phyloP scores from a whole-genome alignment of 2,797 vertebrate genomes.

The Vireo griseus region DNA sequence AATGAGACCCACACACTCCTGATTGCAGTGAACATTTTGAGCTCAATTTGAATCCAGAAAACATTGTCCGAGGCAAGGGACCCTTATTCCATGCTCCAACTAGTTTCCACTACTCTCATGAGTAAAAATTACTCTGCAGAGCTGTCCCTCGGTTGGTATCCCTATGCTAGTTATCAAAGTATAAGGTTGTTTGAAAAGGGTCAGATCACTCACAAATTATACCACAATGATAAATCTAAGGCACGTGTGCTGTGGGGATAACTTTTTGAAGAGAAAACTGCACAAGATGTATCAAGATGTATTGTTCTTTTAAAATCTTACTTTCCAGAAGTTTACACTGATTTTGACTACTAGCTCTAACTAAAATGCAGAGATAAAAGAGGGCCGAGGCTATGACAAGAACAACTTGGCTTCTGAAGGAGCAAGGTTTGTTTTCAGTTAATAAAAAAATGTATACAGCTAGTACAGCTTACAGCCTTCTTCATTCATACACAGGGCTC shows the following conservation, averaged over 20 bases:
- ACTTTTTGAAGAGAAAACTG: not conserved
- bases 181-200: not conserved
- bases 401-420: not conserved
- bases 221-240: not conserved
- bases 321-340: not conserved
- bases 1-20: not conserved
- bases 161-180: not conserved
- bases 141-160: rapidly evolving
- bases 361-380: not conserved
- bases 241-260: not conserved
- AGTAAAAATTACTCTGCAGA: not conserved
- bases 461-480: not conserved
- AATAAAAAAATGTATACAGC: not conserved
- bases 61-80: not conserved
- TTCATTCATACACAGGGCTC: not conserved
- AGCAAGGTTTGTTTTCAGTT: not conserved
- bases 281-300: not conserved
- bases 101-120: not conserved
- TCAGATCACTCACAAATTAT: not conserved
- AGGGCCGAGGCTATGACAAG: not conserved
- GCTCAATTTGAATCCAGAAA: not conserved
- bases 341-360: not conserved
- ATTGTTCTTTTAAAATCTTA: not conserved
- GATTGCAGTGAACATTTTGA: not conserved
- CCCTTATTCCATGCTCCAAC: not conserved